phyloP scores from a whole-genome alignment of 30 jellyfish, hydroid and myxozoan species.

The Nemopilema nomurai region DNA sequence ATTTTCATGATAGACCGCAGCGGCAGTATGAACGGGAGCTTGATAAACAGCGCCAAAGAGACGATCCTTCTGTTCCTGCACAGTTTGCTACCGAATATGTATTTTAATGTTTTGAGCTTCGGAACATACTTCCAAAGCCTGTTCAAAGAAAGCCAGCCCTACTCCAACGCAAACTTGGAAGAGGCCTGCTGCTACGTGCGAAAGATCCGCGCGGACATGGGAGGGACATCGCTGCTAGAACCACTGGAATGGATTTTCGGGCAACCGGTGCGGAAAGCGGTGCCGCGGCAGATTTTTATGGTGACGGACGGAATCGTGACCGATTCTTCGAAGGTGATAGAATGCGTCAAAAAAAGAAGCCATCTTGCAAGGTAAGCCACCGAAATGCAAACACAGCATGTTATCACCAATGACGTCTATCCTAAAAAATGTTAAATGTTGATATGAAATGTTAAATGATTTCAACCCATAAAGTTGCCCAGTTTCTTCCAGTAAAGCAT shows the following conservation, averaged over 20 bases:
- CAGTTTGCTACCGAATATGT: conserved; percentile 82
- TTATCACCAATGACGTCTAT: too few relatives aligned
- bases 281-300: conserved; percentile 86
- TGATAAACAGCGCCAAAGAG: conserved; percentile 72
- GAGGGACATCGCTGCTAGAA: conserved; percentile 85
- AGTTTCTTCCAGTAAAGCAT: too few relatives aligned
- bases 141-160: conserved; percentile 78
- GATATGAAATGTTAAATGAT: too few relatives aligned
- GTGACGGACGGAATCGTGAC: conserved; percentile 82
- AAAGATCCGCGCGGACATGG: conserved; percentile 82
- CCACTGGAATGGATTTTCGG: conserved; percentile 85
- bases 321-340: conserved; percentile 53
- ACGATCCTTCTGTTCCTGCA: conserved; percentile 71
- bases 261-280: conserved; percentile 61
- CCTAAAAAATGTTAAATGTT: too few relatives aligned
- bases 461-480: too few relatives aligned
- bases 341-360: conserved; percentile 61
- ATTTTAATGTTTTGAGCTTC: conserved; percentile 74
- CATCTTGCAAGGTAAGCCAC: conserved; percentile 79
- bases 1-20: conserved; percentile 88
- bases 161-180: conserved; percentile 58
- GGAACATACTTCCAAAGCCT: conserved; percentile 76
- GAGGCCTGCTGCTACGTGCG: conserved; percentile 77
- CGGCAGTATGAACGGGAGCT: conserved; percentile 74
- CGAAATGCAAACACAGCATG: background rate